Evolutionary conservation across 1,140 invertebrate genomes (phyloP).

Genomic region (Cyphomyrmex costatus): DNA sequence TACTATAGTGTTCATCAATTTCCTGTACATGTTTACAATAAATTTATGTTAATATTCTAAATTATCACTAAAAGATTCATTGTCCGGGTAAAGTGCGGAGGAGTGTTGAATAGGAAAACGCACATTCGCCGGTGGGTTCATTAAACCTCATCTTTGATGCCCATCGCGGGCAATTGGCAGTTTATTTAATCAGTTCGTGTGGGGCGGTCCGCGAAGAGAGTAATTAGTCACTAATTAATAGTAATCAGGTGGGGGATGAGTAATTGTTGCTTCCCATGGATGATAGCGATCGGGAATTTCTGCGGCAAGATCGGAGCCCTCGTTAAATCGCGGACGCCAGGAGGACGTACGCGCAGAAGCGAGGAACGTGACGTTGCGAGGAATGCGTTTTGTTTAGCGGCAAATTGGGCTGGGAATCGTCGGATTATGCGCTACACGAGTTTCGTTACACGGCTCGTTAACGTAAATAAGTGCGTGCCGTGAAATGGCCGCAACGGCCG

Average conservation of each 20-base stretch:
- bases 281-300: slow-evolving; percentile 69
- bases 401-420: slow-evolving; percentile 70
- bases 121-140: slow-evolving; percentile 36
- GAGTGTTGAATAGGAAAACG: background rate
- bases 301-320: slow-evolving; percentile 28
- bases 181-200: slow-evolving; percentile 47
- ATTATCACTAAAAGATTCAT: background rate
- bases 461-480: slow-evolving; percentile 54
- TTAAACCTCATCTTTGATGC: slow-evolving; percentile 44
- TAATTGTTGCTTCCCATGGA: slow-evolving; percentile 66
- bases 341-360: background rate
- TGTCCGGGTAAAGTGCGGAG: slow-evolving; percentile 34
- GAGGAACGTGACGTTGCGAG: slow-evolving; percentile 5
- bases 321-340: slow-evolving; percentile 51
- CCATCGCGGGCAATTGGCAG: slow-evolving; percentile 51
- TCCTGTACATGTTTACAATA: background rate
- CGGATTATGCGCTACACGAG: slow-evolving; percentile 59
- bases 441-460: slow-evolving; percentile 62
- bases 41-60: background rate
- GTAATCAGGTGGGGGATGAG: background rate
- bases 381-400: slow-evolving; percentile 66
- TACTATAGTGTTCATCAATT: background rate
- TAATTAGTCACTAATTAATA: slow-evolving; percentile 75
- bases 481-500: background rate
- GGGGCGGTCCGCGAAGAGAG: background rate